Percentiles rank a stretch among this genome's conserved stretches.
phyloP scores from a whole-genome alignment of 2,888 invertebrate species.

The Amblyjoppa proteus region DNA sequence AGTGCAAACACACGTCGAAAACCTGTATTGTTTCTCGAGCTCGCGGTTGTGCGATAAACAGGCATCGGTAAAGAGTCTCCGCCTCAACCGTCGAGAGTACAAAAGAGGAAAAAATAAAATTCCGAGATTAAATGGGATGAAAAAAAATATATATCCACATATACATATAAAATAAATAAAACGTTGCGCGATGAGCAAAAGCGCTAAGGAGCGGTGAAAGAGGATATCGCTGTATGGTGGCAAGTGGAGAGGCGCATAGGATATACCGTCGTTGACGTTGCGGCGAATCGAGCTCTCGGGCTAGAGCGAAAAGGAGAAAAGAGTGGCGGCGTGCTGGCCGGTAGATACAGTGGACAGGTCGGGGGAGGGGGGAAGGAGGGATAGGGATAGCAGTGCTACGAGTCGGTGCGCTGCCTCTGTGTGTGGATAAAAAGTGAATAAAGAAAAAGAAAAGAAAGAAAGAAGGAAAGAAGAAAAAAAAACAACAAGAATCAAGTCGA shows the following conservation, averaged over 20 bases:
- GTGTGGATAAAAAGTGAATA: slow-evolving; percentile 47
- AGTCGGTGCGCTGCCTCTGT: slow-evolving; percentile 29
- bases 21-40: slow-evolving; percentile 13
- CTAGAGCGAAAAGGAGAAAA: slow-evolving; percentile 26
- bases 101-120: neutral
- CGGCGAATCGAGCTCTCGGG: slow-evolving; percentile 29
- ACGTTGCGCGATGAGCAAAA: slow-evolving; percentile 6
- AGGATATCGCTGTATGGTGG: slow-evolving; percentile 30
- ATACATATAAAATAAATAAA: neutral
- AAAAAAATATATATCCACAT: neutral
- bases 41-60: slow-evolving; percentile 35
- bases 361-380: neutral
- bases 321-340: slow-evolving; percentile 28
- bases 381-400: slow-evolving; percentile 18
- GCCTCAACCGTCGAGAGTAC: slow-evolving; percentile 6
- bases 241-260: slow-evolving; percentile 41
- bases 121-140: neutral
- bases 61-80: slow-evolving; percentile 14
- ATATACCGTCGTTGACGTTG: slow-evolving; percentile 33
- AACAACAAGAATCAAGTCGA: slow-evolving; percentile 14
- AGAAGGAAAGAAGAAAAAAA: slow-evolving; percentile 36
- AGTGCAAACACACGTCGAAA: slow-evolving; percentile 50
- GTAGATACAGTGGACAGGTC: slow-evolving; percentile 6
- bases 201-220: slow-evolving; percentile 7
- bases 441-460: slow-evolving; percentile 37